phyloP scores from a whole-genome alignment of 2,113 vertebrate species.

The Oxygymnocypris stewartii region DNA sequence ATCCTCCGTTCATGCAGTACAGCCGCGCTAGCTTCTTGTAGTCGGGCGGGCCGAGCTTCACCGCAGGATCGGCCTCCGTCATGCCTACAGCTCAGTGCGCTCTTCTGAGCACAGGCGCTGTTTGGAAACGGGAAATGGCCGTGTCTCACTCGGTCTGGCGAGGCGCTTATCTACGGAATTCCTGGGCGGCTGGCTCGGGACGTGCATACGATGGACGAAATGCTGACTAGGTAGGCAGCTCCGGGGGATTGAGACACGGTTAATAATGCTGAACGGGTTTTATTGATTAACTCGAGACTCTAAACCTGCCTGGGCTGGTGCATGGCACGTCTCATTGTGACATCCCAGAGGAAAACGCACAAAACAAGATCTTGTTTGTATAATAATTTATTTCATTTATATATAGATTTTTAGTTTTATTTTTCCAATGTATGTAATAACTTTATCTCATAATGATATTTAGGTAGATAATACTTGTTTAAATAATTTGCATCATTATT shows the following conservation, averaged over 20 bases:
- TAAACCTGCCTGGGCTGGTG: background rate
- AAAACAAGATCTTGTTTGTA: too few relatives aligned
- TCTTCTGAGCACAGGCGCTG: background rate
- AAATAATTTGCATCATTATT: too few relatives aligned
- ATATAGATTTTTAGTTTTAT: too few relatives aligned
- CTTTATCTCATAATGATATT: too few relatives aligned
- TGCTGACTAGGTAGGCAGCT: background rate
- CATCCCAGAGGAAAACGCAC: background rate
- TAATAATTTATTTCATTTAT: too few relatives aligned
- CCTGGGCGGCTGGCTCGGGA: background rate
- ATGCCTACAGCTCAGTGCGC: constrained; percentile 61
- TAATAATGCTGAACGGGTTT: background rate
- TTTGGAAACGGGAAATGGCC: background rate
- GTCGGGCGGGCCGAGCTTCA: constrained; percentile 68
- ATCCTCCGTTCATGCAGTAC: constrained; percentile 91
- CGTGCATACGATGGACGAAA: background rate
- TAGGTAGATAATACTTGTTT: too few relatives aligned
- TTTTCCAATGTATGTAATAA: too few relatives aligned
- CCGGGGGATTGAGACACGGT: background rate
- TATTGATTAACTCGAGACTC: background rate
- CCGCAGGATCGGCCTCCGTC: constrained; percentile 78
- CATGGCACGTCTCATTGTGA: background rate
- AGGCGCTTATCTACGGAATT: background rate
- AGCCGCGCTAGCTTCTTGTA: constrained; percentile 84
- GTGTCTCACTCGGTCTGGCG: background rate